Evolutionary conservation across 2,888 invertebrate genomes (phyloP), one percentile per base, ranked within the genome.

Genomic region (Leistus spinibarbis): DNA sequence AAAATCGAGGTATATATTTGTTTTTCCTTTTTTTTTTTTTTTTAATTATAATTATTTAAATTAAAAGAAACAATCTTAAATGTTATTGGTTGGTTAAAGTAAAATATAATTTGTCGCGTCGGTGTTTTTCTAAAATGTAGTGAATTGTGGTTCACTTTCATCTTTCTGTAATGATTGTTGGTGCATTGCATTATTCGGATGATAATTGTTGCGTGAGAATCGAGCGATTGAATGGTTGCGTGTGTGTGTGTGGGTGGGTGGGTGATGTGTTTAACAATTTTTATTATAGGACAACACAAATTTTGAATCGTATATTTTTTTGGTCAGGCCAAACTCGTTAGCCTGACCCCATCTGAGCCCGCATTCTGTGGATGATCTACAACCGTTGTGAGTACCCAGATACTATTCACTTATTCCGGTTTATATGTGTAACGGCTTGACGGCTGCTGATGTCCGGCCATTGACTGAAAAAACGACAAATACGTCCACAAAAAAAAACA

Each of bases 271-370:
- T 78, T 80, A 80, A 80, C 79, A 78, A 71, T 71, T 80, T 80
- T 79, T 80, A 79, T 80, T 80, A 79, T 80, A 80, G 80, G 80
- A 79, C 69, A 67, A 54, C 72, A 77, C 78, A 77, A 56, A 62
- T 76, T 77, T 76, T 73, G 74, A 79, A 77, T 76, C 78, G 75
- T 57, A 69, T 10, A 19, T 68, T 73, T 72, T 72, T 73, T 66
- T 73, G 73, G 73, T 73, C 71, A 71, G 67, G 67, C 67, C 64
- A 60, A 60, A 17, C 60, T 65, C 56, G 63, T 53, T 65, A 63
- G 72, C 64, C 65, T 65, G 72, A 72, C 65, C 56, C 72, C 66
- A 16, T 22, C 10, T 16, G 10, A 7, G 7, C 13, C 40, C 1
- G 13, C 40, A 40, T 2, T 40, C 40, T 40, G 13, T 40, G 40